These are phyloP conservation scores for Chaetodon auriga DNA, from an alignment of 2,113 vertebrate species.

Conservation along the genomic window DNA sequence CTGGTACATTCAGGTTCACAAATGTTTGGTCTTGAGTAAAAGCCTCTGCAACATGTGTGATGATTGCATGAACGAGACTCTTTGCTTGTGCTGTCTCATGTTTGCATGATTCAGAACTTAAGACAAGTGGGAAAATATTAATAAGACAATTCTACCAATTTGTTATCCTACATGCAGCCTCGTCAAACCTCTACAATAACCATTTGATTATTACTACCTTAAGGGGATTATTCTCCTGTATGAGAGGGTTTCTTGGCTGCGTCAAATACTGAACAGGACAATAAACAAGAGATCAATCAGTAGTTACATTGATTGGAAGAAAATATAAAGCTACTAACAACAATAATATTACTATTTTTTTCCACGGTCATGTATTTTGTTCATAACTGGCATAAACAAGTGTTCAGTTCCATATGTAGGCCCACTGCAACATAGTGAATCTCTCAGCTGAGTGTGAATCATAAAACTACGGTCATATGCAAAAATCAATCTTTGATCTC, in stretches of 20 bases:
- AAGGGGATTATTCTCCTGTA: conserved; percentile 5
- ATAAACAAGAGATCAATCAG: conserved; percentile 71
- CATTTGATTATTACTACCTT: conserved; percentile 40
- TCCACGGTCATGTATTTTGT: conserved; percentile 45
- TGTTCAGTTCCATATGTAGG: conserved; percentile 8
- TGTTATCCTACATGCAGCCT: conserved; percentile 27
- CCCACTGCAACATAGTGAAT: conserved; percentile 33
- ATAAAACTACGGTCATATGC: conserved; percentile 65
- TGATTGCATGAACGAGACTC: background rate
- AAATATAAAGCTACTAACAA: conserved; percentile 72
- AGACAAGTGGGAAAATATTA: conserved; percentile 27
- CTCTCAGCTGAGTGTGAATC: conserved; percentile 46
- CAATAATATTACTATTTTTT: conserved; percentile 66
- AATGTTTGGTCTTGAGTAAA: background rate
- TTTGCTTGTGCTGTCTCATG: conserved; percentile 9
- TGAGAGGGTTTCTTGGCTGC: conserved; percentile 38
- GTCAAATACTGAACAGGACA: conserved; percentile 61
- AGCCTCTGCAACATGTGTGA: background rate
- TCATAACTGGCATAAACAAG: conserved; percentile 52
- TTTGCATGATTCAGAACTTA: conserved; percentile 22
- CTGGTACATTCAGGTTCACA: conserved; percentile 21
- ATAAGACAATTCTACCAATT: conserved; percentile 24
- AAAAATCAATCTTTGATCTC: conserved; percentile 62
- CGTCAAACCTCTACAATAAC: conserved; percentile 3
- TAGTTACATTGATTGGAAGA: conserved; percentile 81